Evolutionary conservation across 2,888 invertebrate genomes (phyloP).

Genomic region (Leptopterna dolabrata): DNA sequence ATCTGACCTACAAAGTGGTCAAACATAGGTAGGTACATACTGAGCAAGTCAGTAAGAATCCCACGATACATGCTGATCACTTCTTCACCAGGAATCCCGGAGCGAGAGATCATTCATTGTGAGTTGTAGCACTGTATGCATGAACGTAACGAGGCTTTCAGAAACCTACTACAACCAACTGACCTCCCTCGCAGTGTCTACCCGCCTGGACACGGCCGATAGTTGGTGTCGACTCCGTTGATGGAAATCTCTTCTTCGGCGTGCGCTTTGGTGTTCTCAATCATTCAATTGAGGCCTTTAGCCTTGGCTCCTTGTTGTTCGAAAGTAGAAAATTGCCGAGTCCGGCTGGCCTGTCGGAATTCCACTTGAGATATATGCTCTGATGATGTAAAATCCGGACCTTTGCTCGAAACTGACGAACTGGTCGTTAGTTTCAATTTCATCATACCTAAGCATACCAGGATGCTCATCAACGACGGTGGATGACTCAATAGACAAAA

Average conservation of each 20-base stretch:
- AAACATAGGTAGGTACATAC: too few species aligned
- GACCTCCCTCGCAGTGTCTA: background rate
- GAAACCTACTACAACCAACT: background rate
- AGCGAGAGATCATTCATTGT: too few species aligned
- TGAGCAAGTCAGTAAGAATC: too few species aligned
- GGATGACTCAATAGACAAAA: too few species aligned
- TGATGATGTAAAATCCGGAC: background rate
- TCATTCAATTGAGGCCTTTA: constrained; percentile 38
- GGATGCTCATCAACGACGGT: background rate
- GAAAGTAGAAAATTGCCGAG: constrained; percentile 23
- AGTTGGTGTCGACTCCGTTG: background rate
- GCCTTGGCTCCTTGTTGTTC: constrained; percentile 35
- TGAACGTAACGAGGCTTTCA: too few species aligned
- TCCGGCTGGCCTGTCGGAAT: background rate
- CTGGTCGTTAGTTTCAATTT: background rate
- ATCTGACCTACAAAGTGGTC: too few species aligned
- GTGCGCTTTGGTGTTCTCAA: constrained; percentile 9
- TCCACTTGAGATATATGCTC: background rate
- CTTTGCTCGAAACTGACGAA: background rate
- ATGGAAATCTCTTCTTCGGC: background rate
- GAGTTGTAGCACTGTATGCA: too few species aligned
- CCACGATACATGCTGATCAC: too few species aligned
- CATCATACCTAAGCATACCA: background rate
- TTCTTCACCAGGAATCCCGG: too few species aligned
- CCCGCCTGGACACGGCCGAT: background rate